phyloP scores from a whole-genome alignment of 2,888 invertebrate species.

The Catocala fraxini region DNA sequence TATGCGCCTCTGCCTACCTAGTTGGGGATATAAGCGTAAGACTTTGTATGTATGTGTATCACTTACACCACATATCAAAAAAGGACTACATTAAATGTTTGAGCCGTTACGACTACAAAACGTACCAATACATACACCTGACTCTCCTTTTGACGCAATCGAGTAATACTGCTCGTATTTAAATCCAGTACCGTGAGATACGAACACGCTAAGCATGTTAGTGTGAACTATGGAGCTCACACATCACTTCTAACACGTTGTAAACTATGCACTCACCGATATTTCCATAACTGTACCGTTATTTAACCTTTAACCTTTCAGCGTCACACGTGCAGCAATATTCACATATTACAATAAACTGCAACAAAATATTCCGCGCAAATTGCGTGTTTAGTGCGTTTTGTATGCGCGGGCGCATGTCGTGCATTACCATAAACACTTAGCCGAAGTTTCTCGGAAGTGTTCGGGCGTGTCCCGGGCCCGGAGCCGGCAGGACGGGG shows the following conservation, averaged over 20 bases:
- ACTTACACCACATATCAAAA: too few relatives aligned
- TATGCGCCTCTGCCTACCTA: too few relatives aligned
- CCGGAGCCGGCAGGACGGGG: not conserved
- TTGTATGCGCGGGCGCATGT: constrained; percentile 48
- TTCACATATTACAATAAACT: constrained; percentile 26
- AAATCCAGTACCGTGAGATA: too few relatives aligned
- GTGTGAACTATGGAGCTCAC: not conserved
- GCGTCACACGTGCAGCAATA: constrained; percentile 15
- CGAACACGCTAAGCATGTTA: too few relatives aligned
- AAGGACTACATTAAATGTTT: too few relatives aligned
- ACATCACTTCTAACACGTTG: constrained; percentile 8
- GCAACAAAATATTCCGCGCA: constrained; percentile 34
- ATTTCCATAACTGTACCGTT: constrained; percentile 1
- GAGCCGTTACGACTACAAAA: too few relatives aligned
- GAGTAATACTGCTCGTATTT: too few relatives aligned
- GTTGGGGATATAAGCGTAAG: too few relatives aligned
- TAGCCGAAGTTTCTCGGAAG: constrained; percentile 38
- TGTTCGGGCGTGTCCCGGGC: constrained; percentile 12
- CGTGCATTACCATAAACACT: constrained; percentile 47
- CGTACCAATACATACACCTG: too few relatives aligned
- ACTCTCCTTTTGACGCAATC: too few relatives aligned
- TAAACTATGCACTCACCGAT: constrained; percentile 2
- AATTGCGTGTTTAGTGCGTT: constrained; percentile 35
- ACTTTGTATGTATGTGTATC: too few relatives aligned
- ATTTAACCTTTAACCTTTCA: constrained; percentile 6